Evolutionary conservation across 2,888 invertebrate species (phyloP).

Genomic region (Subacronicta megacephala): DNA sequence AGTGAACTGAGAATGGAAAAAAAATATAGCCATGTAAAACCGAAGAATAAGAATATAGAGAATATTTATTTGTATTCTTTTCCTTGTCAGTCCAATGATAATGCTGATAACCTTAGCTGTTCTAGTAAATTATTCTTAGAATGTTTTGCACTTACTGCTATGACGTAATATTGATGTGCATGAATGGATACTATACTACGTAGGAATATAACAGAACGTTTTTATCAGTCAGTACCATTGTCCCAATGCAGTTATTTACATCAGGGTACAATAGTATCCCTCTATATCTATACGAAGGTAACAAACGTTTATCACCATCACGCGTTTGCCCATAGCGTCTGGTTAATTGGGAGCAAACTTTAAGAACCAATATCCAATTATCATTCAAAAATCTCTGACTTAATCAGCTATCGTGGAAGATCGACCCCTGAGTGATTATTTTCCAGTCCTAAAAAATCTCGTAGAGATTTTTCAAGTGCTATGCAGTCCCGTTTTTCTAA

Average conservation of each 20-base stretch:
- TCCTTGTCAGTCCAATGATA: slow-evolving; percentile 38
- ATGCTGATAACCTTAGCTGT: slow-evolving; percentile 19
- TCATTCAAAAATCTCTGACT: too few species aligned
- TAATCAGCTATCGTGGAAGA: too few species aligned
- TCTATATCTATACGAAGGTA: too few species aligned
- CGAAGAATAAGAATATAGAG: slow-evolving; percentile 8
- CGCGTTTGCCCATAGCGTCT: too few species aligned
- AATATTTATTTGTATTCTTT: slow-evolving; percentile 30
- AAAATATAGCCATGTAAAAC: neutral
- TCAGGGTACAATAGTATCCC: neutral
- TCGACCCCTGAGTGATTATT: too few species aligned
- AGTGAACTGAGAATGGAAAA: neutral
- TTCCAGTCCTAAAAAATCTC: too few species aligned
- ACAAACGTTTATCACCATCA: too few species aligned
- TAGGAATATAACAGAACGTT: neutral
- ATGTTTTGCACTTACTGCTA: neutral
- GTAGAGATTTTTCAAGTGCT: too few species aligned
- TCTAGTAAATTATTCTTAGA: slow-evolving; percentile 12
- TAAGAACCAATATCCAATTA: too few species aligned
- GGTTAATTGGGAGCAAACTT: too few species aligned
- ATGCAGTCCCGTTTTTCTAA: too few species aligned
- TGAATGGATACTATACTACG: neutral
- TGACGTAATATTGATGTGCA: neutral
- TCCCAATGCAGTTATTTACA: neutral
- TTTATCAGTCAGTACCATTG: neutral